Evolutionary conservation across 1,140 invertebrate species (phyloP).

Genomic region (Semibalanus balanoides): DNA sequence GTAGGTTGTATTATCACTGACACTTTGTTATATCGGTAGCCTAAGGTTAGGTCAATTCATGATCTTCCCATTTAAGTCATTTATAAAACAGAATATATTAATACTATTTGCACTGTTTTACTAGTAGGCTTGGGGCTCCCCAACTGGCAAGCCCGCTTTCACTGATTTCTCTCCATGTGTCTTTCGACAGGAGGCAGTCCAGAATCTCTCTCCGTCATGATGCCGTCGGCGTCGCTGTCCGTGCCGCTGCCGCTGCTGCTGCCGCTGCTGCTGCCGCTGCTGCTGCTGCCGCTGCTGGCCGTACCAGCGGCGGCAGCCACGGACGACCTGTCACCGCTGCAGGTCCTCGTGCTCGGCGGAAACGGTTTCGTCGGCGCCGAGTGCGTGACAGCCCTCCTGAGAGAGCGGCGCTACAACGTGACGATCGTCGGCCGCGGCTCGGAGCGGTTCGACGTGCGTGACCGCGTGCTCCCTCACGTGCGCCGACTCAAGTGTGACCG

Average conservation of each 20-base stretch:
- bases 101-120: too few species aligned
- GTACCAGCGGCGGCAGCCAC: not conserved
- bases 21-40: too few species aligned
- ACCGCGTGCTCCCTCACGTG: not conserved
- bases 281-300: conserved; percentile 12
- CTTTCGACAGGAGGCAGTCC: too few species aligned
- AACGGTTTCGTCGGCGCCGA: not conserved
- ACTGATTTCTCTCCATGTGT: too few species aligned
- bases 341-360: not conserved
- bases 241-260: conserved; percentile 8
- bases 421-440: not conserved
- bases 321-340: not conserved
- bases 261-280: conserved; percentile 14
- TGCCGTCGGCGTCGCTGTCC: too few species aligned
- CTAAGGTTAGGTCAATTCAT: too few species aligned
- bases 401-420: not conserved
- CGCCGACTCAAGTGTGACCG: not conserved
- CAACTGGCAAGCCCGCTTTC: too few species aligned
- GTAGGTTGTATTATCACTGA: too few species aligned
- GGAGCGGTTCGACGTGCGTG: not conserved
- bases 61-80: too few species aligned
- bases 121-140: too few species aligned
- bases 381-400: not conserved
- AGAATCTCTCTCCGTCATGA: too few species aligned
- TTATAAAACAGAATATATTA: too few species aligned